Percentiles rank a stretch among this genome's conserved stretches.
These are phyloP conservation scores for Rhagoletis zephyria DNA, from an alignment of 1,140 invertebrate species.

Conservation along the genomic window DNA sequence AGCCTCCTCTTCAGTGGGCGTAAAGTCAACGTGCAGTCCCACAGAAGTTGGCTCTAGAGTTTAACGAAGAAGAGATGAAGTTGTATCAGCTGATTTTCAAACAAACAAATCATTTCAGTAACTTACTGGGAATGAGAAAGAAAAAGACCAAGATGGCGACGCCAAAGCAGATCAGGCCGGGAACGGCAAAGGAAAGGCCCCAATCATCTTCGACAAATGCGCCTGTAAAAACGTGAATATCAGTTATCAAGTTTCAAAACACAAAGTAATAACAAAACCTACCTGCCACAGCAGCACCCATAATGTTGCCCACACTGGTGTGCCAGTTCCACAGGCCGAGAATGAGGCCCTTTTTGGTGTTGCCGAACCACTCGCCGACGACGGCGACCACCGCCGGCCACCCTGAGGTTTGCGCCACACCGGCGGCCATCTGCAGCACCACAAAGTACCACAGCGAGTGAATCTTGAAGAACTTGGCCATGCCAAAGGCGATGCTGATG, in stretches of 20 bases:
- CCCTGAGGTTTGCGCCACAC: conserved; percentile 91
- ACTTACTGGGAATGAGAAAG: conserved; percentile 87
- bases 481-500: conserved; percentile 90
- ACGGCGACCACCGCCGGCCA: conserved; percentile 91
- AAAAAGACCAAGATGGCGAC: conserved; percentile 89
- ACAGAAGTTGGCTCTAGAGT: too few species aligned
- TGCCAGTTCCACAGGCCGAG: conserved; percentile 98
- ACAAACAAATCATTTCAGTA: conserved; percentile 83
- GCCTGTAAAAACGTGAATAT: conserved; percentile 90
- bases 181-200: conserved; percentile 92
- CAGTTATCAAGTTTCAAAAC: too few species aligned
- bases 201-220: conserved; percentile 86
- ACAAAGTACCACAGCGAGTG: conserved; percentile 90
- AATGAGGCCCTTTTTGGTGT: conserved; percentile 89
- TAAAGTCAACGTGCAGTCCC: too few species aligned
- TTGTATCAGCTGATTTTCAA: too few species aligned
- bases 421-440: conserved; percentile 83
- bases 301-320: conserved; percentile 94
- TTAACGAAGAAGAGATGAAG: too few species aligned
- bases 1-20: too few species aligned
- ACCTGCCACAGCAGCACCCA: too few species aligned
- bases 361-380: conserved; percentile 96
- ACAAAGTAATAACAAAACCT: too few species aligned
- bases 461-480: conserved; percentile 87
- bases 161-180: conserved; percentile 85